phyloP scores from a whole-genome alignment of 2,888 invertebrate genomes.

The Chironomus riparius region DNA sequence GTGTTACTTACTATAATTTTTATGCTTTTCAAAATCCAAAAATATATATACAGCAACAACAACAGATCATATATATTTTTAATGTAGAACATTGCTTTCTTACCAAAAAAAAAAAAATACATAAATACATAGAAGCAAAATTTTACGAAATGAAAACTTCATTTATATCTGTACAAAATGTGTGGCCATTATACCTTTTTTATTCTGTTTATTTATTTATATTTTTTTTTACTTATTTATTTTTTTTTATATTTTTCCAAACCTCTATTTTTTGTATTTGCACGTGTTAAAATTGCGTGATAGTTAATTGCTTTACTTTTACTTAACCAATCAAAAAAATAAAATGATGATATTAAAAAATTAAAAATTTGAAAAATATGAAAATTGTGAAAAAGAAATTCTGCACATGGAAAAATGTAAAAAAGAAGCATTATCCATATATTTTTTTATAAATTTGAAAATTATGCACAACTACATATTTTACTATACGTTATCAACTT shows the following conservation, averaged over 20 bases:
- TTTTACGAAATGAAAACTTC: neutral
- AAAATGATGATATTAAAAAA: neutral
- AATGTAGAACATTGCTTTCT: neutral
- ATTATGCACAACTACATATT: too few relatives aligned
- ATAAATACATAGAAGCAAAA: neutral
- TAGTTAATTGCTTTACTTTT: constrained; percentile 12
- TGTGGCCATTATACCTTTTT: neutral
- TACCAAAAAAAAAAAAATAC: neutral
- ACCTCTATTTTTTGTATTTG: constrained; percentile 5
- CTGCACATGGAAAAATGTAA: neutral
- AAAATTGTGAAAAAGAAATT: neutral
- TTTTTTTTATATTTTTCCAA: constrained; percentile 8
- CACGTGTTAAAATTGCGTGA: constrained; percentile 23
- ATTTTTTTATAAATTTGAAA: too few relatives aligned
- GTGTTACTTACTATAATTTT: neutral
- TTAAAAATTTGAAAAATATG: too few relatives aligned
- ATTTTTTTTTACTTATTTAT: neutral
- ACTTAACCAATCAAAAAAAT: neutral
- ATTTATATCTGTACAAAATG: constrained; percentile 8
- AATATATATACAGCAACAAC: neutral
- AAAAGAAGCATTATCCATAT: neutral
- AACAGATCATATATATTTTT: neutral
- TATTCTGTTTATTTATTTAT: neutral
- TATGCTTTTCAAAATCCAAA: constrained; percentile 1
- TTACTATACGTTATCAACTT: too few relatives aligned